phyloP scores from a whole-genome alignment of 2,888 invertebrate species.

The Lithophane leautieri region DNA sequence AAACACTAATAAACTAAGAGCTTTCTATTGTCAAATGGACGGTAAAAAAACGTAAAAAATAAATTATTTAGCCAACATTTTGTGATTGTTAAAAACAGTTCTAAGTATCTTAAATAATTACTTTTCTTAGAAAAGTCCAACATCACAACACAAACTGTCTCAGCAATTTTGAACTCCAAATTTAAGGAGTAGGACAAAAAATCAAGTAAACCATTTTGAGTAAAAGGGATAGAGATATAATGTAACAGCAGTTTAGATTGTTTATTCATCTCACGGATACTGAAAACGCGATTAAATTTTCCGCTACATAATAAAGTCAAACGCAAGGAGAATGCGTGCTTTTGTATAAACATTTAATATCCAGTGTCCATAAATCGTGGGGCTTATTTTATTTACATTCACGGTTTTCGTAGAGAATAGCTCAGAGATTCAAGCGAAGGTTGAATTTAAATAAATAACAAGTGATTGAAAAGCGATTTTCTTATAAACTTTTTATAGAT shows the following conservation, averaged over 20 bases:
- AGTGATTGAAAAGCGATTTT: not conserved
- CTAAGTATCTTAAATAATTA: not conserved
- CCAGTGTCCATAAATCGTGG: conserved; percentile 61
- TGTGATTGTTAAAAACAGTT: not conserved
- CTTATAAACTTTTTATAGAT: not conserved
- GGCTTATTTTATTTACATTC: conserved; percentile 57
- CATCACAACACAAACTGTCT: conserved; percentile 19
- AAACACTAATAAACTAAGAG: conserved; percentile 1
- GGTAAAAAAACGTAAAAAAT: not conserved
- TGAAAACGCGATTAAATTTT: conserved; percentile 87
- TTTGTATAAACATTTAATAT: conserved; percentile 67
- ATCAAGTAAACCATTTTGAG: conserved; percentile 64
- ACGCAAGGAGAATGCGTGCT: conserved; percentile 76
- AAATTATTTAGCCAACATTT: not conserved
- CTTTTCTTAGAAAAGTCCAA: not conserved
- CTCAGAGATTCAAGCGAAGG: not conserved
- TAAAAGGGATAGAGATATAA: conserved; percentile 69
- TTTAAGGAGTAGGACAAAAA: conserved; percentile 71
- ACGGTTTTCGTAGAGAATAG: conserved; percentile 22
- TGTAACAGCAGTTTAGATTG: conserved; percentile 75
- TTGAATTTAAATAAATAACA: not conserved
- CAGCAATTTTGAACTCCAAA: conserved; percentile 44
- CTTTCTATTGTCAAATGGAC: not conserved
- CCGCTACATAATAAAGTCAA: conserved; percentile 85
- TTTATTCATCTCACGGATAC: conserved; percentile 85